Evolutionary conservation across 2,888 invertebrate species (phyloP), one percentile per base, ranked within the genome.

Genomic region (Morpho deidamia): DNA sequence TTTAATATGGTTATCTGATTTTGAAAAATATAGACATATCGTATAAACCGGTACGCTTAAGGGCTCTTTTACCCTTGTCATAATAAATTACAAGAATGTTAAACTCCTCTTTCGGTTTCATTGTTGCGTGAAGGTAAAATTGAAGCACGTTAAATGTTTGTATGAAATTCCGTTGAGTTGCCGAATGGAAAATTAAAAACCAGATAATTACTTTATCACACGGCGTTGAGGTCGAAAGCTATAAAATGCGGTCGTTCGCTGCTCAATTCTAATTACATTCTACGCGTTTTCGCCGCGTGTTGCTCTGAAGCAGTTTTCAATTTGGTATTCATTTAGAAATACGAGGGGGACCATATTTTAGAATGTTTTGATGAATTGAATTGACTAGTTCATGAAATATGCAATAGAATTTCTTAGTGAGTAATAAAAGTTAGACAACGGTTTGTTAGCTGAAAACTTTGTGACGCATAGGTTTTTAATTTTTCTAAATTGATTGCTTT

Each of bases 261-360:
- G 73, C 76, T 59, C 56, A 70, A 72, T 73, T 83, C 79, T 84
- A 85, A 85, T 85, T 83, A 78, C 81, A 81, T 81, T 83, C 79
- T 79, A 81, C 72, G 71, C 73, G 70, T 74, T 76, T 66, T 56
- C 55, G 62, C 53, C 65, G 60, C 56, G 59, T 61, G 41, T 42
- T 58, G 23, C 23, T 23, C 23, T 23, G 23, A 23, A 23, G 23
- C 23, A 23, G 23, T 23, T 23, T 23, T 23, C 23, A 23, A 23
- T 23, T 23, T 1, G 23, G 23, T 23, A 23, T 23, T 23, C 23
- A 23, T 23, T 23, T 23, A 23, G 23, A 23, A 23, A 23, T 23
- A 23, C 5, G 23, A 23, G 23, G 23, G 23, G 5, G 23, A 23
- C 23, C 23, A 23, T 2, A 5, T 23, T 23, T 23, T 23, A 23